A percentile compares a stretch with the other conserved stretches of the same genome.
Evolutionary conservation across 2,888 invertebrate genomes (phyloP).

Genomic region (Scaptomyza cyrtandrae): DNA sequence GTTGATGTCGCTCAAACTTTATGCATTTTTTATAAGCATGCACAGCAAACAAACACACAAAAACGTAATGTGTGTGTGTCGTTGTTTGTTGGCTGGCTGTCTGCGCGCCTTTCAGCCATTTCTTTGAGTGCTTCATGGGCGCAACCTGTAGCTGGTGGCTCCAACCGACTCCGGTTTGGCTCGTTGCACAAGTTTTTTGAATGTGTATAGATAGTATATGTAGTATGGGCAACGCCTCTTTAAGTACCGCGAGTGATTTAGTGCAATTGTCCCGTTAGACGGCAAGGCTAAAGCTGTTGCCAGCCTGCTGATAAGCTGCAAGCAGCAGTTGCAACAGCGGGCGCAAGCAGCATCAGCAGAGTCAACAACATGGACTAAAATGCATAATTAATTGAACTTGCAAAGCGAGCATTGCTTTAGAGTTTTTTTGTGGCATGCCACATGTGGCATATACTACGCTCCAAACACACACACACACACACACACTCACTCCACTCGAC

Average conservation of each 20-base stretch:
- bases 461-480: not conserved
- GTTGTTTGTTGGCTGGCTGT: conserved; percentile 56
- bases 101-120: conserved; percentile 42
- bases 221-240: conserved; percentile 65
- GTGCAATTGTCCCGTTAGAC: conserved; percentile 75
- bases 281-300: conserved; percentile 47
- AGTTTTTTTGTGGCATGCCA: conserved; percentile 42
- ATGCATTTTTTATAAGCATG: conserved; percentile 68
- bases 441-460: conserved; percentile 50
- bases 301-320: conserved; percentile 47
- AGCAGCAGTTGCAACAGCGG: conserved; percentile 29
- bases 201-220: conserved; percentile 2
- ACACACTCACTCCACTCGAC: not conserved
- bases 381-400: conserved; percentile 76
- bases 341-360: conserved; percentile 23
- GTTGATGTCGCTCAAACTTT: conserved; percentile 74
- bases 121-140: conserved; percentile 49
- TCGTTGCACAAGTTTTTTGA: conserved; percentile 66
- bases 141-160: conserved; percentile 52
- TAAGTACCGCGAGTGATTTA: conserved; percentile 81
- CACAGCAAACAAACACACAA: conserved; percentile 29
- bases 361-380: conserved; percentile 67
- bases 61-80: conserved; percentile 21
- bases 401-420: conserved; percentile 29
- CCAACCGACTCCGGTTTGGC: conserved; percentile 46